These are phyloP conservation scores for Neoitamus cyanurus DNA, from an alignment of 2,888 invertebrate genomes.

Conservation along the genomic window DNA sequence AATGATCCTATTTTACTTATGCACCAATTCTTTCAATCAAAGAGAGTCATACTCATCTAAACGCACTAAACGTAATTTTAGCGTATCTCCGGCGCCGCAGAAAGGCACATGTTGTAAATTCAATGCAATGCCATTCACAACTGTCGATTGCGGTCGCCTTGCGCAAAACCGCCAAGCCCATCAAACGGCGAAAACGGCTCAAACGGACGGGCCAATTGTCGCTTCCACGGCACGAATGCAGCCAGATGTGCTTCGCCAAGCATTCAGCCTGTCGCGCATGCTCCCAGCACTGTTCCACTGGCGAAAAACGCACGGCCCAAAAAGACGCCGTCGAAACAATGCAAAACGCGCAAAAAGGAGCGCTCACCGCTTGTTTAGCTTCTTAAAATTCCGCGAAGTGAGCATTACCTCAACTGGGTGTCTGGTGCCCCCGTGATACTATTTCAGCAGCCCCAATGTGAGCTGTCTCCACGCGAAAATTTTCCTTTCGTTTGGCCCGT, in stretches of 20 bases:
- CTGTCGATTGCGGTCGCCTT: neutral
- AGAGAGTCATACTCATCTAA: no score
- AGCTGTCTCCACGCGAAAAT: neutral
- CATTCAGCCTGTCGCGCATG: neutral
- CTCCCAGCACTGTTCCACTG: neutral
- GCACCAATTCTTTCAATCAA: no score
- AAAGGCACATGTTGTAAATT: neutral
- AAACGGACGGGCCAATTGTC: neutral
- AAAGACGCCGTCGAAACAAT: neutral
- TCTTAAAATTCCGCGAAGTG: conserved; percentile 1
- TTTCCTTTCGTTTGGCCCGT: neutral
- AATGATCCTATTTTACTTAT: no score
- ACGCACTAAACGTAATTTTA: no score
- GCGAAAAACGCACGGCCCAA: neutral
- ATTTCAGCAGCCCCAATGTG: neutral
- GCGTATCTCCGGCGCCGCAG: neutral
- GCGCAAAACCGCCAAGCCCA: neutral
- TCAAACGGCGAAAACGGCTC: neutral
- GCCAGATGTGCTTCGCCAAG: neutral
- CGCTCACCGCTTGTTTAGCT: neutral
- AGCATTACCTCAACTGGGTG: neutral
- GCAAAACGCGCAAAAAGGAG: neutral
- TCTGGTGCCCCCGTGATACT: neutral
- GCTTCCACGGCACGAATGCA: neutral
- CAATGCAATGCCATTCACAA: neutral